phyloP scores from a whole-genome alignment of 2,888 invertebrate genomes.

The Malthinus seriepunctatus region DNA sequence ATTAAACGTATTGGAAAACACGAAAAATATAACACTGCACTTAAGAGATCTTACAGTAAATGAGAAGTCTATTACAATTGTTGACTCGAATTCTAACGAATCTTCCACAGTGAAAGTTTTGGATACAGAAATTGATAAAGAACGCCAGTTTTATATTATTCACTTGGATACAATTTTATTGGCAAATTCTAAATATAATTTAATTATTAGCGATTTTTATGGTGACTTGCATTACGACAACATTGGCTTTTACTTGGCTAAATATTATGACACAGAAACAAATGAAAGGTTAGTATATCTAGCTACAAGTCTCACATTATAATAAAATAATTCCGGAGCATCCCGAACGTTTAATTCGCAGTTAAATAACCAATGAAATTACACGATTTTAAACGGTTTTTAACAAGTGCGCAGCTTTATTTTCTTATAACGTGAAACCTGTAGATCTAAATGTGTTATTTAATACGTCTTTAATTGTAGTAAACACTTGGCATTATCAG shows the following conservation, averaged over 20 bases:
- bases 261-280: slow-evolving; percentile 45
- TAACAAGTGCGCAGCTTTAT: no score
- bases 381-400: no score
- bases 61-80: neutral
- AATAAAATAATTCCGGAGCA: no score
- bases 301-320: no score
- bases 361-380: no score
- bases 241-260: slow-evolving; percentile 56
- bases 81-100: neutral
- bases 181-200: neutral
- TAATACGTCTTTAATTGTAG: neutral
- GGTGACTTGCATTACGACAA: slow-evolving; percentile 46
- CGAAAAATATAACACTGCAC: slow-evolving; percentile 24
- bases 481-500: slow-evolving; percentile 61
- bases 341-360: no score
- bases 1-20: slow-evolving; percentile 3
- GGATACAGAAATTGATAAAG: neutral
- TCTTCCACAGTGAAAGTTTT: neutral
- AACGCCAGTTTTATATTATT: slow-evolving; percentile 17
- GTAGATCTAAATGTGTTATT: no score
- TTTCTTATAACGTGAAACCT: no score
- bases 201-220: slow-evolving; percentile 22
- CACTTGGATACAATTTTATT: neutral
- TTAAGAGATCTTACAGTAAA: neutral
- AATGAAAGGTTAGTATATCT: slow-evolving; percentile 10